Conservation (phyloP, 2,888 invertebrate species). For the Polia nebulosa region DNA sequence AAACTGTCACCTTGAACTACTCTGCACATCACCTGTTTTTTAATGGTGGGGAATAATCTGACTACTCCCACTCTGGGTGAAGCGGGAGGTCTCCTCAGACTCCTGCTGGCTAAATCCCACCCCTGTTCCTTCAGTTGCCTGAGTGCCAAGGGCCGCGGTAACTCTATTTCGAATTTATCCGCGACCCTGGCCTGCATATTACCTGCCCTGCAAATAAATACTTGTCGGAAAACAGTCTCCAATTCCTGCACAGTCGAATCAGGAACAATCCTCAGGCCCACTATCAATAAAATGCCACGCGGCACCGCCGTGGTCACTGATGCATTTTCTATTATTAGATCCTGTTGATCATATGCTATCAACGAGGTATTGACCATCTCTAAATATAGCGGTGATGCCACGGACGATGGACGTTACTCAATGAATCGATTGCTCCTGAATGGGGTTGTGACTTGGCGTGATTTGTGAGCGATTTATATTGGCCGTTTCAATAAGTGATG, state of each 20-base stretch:
- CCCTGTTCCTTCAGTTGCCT: no score
- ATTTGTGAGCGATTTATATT: constrained; percentile 41
- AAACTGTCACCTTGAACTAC: no score
- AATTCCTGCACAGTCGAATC: constrained; percentile 12
- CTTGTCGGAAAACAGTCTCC: no score
- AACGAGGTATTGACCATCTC: constrained; percentile 73
- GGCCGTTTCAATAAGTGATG: constrained; percentile 14
- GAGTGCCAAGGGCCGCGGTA: no score
- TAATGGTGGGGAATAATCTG: no score
- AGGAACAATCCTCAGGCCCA: constrained; percentile 39
- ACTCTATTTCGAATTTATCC: no score
- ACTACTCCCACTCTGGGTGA: no score
- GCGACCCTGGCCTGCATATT: no score
- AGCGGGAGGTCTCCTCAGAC: no score
- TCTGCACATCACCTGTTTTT: no score
- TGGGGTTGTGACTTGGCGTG: constrained; percentile 43
- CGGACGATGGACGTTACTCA: constrained; percentile 57
- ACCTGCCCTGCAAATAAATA: no score
- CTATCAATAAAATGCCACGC: constrained; percentile 68
- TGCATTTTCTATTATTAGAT: constrained; percentile 85
- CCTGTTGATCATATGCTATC: constrained; percentile 68
- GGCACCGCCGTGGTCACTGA: constrained; percentile 68
- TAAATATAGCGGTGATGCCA: constrained; percentile 81
- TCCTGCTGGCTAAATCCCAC: no score
- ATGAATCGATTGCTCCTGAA: constrained; percentile 66